These are phyloP conservation scores for Cephus rjabovi DNA, from an alignment of 2,888 invertebrate genomes.

Conservation along the genomic window DNA sequence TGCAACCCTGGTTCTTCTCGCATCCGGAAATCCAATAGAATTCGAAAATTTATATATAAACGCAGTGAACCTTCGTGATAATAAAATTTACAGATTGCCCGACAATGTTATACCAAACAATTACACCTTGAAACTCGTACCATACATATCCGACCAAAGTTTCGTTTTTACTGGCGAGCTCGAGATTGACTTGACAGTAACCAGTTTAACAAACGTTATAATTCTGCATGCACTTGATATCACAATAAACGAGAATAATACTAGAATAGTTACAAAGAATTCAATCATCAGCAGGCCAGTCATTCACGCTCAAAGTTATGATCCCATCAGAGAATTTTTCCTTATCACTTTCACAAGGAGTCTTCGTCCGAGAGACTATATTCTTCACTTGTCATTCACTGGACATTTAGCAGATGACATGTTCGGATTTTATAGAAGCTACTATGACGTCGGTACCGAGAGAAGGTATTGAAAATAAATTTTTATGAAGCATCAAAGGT, in stretches of 20 bases:
- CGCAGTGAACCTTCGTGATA: not conserved
- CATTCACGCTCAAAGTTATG: not conserved
- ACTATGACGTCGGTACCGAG: not conserved
- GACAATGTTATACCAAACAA: conserved; percentile 1
- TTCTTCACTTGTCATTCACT: not conserved
- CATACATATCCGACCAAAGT: not conserved
- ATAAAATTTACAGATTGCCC: conserved; percentile 1
- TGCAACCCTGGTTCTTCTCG: not conserved
- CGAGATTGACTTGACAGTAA: conserved; percentile 3
- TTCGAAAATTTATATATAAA: not conserved
- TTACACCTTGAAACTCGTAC: conserved; percentile 3
- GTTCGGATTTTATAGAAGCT: not conserved
- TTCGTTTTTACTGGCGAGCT: conserved; percentile 7
- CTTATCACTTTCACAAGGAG: not conserved
- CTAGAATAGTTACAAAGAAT: conserved; percentile 57
- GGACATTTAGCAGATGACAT: not conserved
- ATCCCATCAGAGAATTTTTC: not conserved
- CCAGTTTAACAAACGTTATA: not conserved
- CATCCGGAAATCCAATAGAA: not conserved
- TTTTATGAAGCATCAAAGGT: not conserved
- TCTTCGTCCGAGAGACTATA: not conserved
- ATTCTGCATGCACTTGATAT: not conserved
- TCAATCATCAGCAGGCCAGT: too few species aligned
- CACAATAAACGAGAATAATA: not conserved
- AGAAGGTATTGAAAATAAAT: not conserved